Evolutionary conservation across 2,113 vertebrate species (phyloP).

Genomic region (Dissostichus mawsoni): DNA sequence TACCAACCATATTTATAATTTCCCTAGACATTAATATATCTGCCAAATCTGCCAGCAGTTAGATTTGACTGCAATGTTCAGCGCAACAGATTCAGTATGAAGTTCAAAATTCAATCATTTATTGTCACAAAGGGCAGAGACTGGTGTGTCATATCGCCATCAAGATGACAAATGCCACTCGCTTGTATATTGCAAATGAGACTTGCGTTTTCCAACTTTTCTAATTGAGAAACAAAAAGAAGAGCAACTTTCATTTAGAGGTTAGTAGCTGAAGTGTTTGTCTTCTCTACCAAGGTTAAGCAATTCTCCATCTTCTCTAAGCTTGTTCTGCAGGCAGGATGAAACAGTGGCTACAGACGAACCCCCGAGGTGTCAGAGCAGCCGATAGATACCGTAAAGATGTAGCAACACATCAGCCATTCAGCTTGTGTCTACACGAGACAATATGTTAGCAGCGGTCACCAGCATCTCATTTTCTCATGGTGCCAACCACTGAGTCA

Average conservation of each 20-base stretch:
- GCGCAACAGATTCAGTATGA: neutral
- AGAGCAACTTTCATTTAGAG: neutral
- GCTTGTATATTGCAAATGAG: neutral
- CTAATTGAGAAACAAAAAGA: neutral
- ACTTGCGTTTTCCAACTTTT: neutral
- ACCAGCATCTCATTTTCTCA: constrained; percentile 53
- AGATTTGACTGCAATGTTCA: constrained; percentile 10
- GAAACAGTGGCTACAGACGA: constrained; percentile 23
- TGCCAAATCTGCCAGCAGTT: constrained; percentile 22
- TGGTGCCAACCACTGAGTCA: constrained; percentile 38
- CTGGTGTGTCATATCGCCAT: constrained; percentile 2
- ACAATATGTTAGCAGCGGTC: constrained; percentile 41
- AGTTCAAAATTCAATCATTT: constrained; percentile 32
- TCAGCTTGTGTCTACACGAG: constrained; percentile 43
- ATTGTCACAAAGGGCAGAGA: constrained; percentile 19
- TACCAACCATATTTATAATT: neutral
- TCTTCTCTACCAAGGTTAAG: constrained; percentile 58
- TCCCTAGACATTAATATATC: neutral
- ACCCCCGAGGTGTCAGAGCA: constrained; percentile 43
- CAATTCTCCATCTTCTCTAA: constrained; percentile 24
- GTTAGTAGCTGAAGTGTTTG: constrained; percentile 15
- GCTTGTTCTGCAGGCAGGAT: constrained; percentile 39
- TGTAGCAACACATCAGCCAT: constrained; percentile 55
- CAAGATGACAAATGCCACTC: constrained; percentile 18
- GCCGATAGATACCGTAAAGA: constrained; percentile 41